Conservation (phyloP, 2,113 vertebrate species). For the cat (Felis catus) region F.catus_Fca126_mat1.0 CM031425.1:56371501-56372000, state of each 20-base stretch:
- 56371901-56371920: not conserved
- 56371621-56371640: not conserved
- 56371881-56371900: not conserved
- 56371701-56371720: slow-evolving; percentile 92
- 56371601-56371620: not conserved
- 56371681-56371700: slow-evolving; percentile 60
- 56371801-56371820: slow-evolving; percentile 87
- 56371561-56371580: not conserved
- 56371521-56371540: not conserved
- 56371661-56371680: slow-evolving; percentile 54
- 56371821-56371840: slow-evolving; percentile 40
- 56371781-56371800: slow-evolving; percentile 87
- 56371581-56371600: slow-evolving; percentile 31
- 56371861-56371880: slow-evolving; percentile 22
- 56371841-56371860: slow-evolving; percentile 45
- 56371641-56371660: not conserved
- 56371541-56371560: not conserved
- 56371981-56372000: not conserved
- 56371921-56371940: slow-evolving; percentile 48
- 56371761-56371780: slow-evolving; percentile 96
- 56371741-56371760: slow-evolving; percentile 94
- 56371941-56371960: slow-evolving; percentile 64
- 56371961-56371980: slow-evolving; percentile 75
- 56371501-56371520: not conserved
- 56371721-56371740: slow-evolving; percentile 94